These are phyloP conservation scores for Bambusicola thoracicus DNA, from an alignment of 2,113 vertebrate species.

Conservation along the genomic window DNA sequence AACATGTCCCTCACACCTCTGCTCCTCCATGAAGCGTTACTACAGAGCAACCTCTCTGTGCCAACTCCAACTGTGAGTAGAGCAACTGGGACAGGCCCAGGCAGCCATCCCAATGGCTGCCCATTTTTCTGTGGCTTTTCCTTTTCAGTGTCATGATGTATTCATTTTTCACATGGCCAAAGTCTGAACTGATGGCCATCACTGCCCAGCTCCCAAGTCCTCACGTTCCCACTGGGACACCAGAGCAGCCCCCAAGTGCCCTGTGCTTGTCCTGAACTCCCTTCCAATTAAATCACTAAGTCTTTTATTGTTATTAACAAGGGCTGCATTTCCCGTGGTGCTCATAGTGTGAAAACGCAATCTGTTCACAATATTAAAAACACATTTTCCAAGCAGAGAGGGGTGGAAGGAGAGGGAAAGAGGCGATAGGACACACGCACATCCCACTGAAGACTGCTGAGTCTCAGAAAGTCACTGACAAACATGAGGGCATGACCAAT, in stretches of 20 bases:
- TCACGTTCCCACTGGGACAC: not conserved
- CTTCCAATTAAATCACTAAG: slow-evolving; percentile 32
- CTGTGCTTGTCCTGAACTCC: slow-evolving; percentile 32
- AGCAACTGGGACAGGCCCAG: not conserved
- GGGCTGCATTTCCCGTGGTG: slow-evolving; percentile 48
- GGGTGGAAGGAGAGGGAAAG: not conserved
- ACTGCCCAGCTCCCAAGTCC: not conserved
- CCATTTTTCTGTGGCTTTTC: not conserved
- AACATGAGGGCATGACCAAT: not conserved
- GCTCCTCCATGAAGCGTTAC: not conserved
- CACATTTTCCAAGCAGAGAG: slow-evolving; percentile 34
- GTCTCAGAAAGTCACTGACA: not conserved
- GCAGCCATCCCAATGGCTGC: not conserved
- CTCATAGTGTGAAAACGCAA: not conserved
- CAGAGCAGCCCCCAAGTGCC: not conserved
- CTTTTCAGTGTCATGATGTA: fast-evolving
- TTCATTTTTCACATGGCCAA: not conserved
- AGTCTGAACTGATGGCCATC: not conserved
- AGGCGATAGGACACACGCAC: not conserved
- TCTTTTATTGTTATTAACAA: slow-evolving; percentile 46
- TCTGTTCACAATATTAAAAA: slow-evolving; percentile 51
- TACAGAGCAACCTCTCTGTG: not conserved
- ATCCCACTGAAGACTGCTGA: not conserved
- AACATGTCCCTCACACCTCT: not conserved
- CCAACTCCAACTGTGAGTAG: not conserved